These are phyloP conservation scores for Thera britannica DNA, from an alignment of 2,888 invertebrate species.

Conservation along the genomic window DNA sequence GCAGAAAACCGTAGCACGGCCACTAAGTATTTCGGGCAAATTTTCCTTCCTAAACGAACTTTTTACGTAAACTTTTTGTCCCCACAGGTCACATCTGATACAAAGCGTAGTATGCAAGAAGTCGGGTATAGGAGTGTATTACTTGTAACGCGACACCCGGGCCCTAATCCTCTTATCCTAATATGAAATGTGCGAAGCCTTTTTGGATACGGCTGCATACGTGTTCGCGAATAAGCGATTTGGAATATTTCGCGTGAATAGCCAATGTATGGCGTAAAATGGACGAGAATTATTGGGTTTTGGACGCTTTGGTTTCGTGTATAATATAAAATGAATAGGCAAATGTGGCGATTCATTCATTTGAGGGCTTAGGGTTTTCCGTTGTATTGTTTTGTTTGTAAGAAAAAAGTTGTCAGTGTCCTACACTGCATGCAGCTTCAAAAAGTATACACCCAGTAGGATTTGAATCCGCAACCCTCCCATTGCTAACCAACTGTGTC, in stretches of 20 bases:
- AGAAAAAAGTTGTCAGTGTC: neutral
- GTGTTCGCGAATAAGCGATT: slow-evolving; percentile 35
- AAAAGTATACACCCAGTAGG: no score
- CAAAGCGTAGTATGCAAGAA: slow-evolving; percentile 31
- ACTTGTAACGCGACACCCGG: slow-evolving; percentile 57
- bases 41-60: neutral
- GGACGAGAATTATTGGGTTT: slow-evolving; percentile 22
- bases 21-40: neutral
- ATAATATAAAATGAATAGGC: slow-evolving; percentile 21
- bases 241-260: slow-evolving; percentile 29
- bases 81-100: slow-evolving; percentile 22
- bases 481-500: no score
- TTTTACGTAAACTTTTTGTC: slow-evolving; percentile 12
- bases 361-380: neutral
- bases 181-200: slow-evolving; percentile 66
- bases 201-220: slow-evolving; percentile 51
- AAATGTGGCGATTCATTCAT: slow-evolving; percentile 25
- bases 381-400: neutral
- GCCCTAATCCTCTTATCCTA: slow-evolving; percentile 71
- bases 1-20: no score
- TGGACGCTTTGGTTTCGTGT: slow-evolving; percentile 11
- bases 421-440: no score
- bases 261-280: slow-evolving; percentile 27
- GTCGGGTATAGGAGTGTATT: slow-evolving; percentile 29
- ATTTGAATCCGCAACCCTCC: no score